A percentile compares a stretch with the other conserved stretches of the same genome.
These are phyloP conservation scores for Onychomys arenicola DNA, from an alignment of 2,797 vertebrate species.

Conservation along the genomic window DNA sequence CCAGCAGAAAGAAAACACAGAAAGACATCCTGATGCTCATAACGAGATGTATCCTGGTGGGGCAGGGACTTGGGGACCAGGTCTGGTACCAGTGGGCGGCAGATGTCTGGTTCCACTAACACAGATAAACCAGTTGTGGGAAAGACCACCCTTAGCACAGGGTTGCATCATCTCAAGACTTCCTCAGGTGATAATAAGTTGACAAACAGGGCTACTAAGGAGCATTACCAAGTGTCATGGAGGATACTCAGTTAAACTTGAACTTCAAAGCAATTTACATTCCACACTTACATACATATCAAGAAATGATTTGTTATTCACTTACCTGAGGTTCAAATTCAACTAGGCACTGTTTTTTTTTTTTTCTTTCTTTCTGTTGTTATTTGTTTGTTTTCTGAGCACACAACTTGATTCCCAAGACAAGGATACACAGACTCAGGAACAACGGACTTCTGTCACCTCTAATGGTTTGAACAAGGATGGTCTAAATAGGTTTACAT, in stretches of 20 bases:
- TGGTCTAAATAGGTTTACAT: not conserved
- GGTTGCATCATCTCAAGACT: too few relatives aligned
- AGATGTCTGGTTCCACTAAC: not conserved
- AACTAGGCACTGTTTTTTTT: not conserved
- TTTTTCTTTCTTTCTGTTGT: not conserved
- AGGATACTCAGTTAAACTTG: not conserved
- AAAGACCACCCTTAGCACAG: not conserved
- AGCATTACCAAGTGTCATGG: not conserved
- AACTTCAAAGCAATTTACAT: conserved; percentile 11
- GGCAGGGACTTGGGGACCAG: not conserved
- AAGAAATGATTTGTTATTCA: not conserved
- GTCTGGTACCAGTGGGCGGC: not conserved
- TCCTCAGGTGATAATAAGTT: not conserved
- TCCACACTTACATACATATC: not conserved
- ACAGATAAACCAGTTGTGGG: not conserved
- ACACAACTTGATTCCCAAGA: not conserved
- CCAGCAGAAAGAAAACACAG: conserved; percentile 24
- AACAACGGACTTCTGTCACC: not conserved
- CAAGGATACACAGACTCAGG: not conserved
- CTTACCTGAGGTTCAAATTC: conserved; percentile 20
- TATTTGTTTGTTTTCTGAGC: not conserved
- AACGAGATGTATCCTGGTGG: not conserved
- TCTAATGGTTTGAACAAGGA: not conserved
- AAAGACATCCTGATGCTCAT: conserved; percentile 17
- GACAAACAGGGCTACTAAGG: not conserved